Evolutionary conservation across 2,888 invertebrate genomes (phyloP).

Genomic region (Hanleya hanleyi): DNA sequence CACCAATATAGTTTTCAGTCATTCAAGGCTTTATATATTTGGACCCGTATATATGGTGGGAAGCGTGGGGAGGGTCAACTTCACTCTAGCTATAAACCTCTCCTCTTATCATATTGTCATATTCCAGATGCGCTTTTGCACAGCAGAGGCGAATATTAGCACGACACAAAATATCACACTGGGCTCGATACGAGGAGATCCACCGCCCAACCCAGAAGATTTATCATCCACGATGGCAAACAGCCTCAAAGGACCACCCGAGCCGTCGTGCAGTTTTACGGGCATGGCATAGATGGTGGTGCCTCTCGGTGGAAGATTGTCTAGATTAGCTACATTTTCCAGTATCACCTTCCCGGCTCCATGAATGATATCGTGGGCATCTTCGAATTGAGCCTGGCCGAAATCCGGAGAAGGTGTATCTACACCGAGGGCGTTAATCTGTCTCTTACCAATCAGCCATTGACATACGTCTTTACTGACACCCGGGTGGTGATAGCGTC

Average conservation of each 20-base stretch:
- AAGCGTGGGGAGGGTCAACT: too few species aligned
- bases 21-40: too few species aligned
- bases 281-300: background rate
- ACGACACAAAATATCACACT: too few species aligned
- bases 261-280: background rate
- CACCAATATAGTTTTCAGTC: too few species aligned
- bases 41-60: too few species aligned
- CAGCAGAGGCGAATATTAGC: too few species aligned
- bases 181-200: too few species aligned
- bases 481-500: background rate
- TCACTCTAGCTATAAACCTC: too few species aligned
- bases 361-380: background rate
- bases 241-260: background rate
- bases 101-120: too few species aligned
- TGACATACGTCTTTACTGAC: background rate
- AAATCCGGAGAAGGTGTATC: background rate
- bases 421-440: background rate
- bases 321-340: constrained; percentile 4
- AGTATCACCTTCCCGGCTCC: background rate
- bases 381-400: background rate
- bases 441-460: background rate
- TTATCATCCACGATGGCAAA: constrained; percentile 4
- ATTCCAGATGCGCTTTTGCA: too few species aligned
- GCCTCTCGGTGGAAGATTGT: background rate
- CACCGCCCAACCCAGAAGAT: too few species aligned